A percentile compares a stretch with the other conserved stretches of the same genome.
phyloP scores from a whole-genome alignment of 2,113 vertebrate genomes.

The Gila orcuttii region DNA sequence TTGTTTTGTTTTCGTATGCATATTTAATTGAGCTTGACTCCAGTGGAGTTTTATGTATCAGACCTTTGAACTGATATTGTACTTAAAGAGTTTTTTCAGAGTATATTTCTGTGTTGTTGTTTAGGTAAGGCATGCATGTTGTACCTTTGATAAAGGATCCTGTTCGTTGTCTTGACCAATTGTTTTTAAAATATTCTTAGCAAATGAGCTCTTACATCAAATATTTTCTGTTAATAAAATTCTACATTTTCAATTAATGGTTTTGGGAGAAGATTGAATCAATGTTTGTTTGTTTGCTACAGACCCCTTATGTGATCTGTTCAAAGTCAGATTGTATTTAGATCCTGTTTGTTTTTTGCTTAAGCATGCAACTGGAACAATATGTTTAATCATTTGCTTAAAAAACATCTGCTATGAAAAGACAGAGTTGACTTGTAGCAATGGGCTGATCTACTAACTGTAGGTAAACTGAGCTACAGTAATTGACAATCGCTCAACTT shows the following conservation, averaged over 20 bases:
- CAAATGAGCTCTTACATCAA: slow-evolving; percentile 41
- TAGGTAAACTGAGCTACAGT: neutral
- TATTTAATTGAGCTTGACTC: slow-evolving; percentile 67
- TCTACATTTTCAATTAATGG: slow-evolving; percentile 14
- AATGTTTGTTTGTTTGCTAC: neutral
- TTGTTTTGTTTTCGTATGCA: slow-evolving; percentile 56
- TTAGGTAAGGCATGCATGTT: slow-evolving; percentile 25
- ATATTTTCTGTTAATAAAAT: slow-evolving; percentile 44
- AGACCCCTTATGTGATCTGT: neutral
- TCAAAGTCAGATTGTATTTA: neutral
- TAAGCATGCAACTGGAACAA: neutral
- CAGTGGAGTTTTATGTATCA: slow-evolving; percentile 73
- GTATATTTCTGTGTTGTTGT: slow-evolving; percentile 67
- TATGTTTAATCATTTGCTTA: neutral
- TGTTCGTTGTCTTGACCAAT: slow-evolving; percentile 38
- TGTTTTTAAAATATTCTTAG: slow-evolving; percentile 52
- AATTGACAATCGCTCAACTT: neutral
- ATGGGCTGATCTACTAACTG: neutral
- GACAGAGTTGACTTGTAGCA: neutral
- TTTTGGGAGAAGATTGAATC: neutral
- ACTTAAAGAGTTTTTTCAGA: slow-evolving; percentile 66
- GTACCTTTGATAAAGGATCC: slow-evolving; percentile 52
- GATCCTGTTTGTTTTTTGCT: neutral
- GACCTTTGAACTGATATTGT: slow-evolving; percentile 48
- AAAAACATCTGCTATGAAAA: neutral